Base-by-base conservation (phyloP, 2,113 vertebrate genomes). In the Spea multiplicata region DNA sequence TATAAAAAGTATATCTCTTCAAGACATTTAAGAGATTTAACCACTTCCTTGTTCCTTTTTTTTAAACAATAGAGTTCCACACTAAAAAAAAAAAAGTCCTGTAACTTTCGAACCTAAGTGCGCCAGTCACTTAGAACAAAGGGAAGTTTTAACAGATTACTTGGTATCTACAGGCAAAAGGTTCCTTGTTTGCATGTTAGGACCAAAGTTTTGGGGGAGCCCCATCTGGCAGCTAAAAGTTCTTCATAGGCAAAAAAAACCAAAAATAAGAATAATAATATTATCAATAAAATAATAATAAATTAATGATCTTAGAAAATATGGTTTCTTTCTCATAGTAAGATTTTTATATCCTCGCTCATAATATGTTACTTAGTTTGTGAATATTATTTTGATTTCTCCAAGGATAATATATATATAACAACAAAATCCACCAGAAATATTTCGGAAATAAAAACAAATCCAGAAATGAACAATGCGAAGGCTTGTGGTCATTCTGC, bases 41-140 rank as follows among this genome's bases (percentile, higher is more conserved):
- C 70, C 14, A 59, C 49, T 67, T 67, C 64, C 70, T 46, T 17
- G 5, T 44, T 76, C 55, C 68, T 14, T 46, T 67, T n/a, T 66
- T 48, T 66, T 62, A 6, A 70, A 77, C 75, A 77, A 50, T 70
- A 14, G 45, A 30, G 45, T 55, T 49, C 2, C 13, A 3, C 9
- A 66, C 10, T 48, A 62, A 12, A 55, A 4, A 17, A 59, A 62
- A 12, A 55, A 4, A 17, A 44, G 45, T 74, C 5, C 44, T 16
- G 62, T 59, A 71, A 71, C 44, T 55, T 68, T 45, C 16, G 49
- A 46, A 74, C 50, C 5, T 66, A 55, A n/a, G 49, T 67, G 17
- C 44, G 61, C 57, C 50, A 76, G 13, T 66, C 65, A 55, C 52
- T 59, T 14, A 66, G n/a, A 67, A 73, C 64, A 80, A 67, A 61